Base-by-base conservation (phyloP, 2,888 invertebrate genomes). In the Eupeodes latifasciatus region DNA sequence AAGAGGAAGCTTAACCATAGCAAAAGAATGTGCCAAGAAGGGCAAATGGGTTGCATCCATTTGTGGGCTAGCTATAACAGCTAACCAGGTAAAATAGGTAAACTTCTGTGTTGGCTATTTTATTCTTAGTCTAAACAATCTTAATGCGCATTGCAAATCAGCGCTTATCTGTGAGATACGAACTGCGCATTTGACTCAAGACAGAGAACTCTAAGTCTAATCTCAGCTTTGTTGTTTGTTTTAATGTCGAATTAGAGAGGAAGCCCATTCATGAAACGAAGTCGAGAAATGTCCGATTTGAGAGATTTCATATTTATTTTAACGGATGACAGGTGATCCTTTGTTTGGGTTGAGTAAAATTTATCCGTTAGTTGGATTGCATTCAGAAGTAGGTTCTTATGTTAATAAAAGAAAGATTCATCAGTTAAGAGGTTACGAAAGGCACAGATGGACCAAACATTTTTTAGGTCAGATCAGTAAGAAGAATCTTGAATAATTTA, bases 91-190 rank as follows among this genome's bases (percentile, higher is more conserved):
- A n/a, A 44, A 77, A 67, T 81, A 78, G 81, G 67, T 47, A 82
- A 74, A 61, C 76, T 57, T 77, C 77, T 74, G 67, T 74, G 55
- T 49, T 66, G 51, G 27, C 27, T 3, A 27, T 36, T 59, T 47
- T 40, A 1, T 76, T 51, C n/a, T 12, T 72, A 36, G 27, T 40
- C 40, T 4, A 27, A 61, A 14, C 53, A 81, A 83, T 87, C 76
- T 83, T 83, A 80, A 87, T 87, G 87, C 66, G 80, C 87, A 72
- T 83, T 83, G 83, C 83, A 87, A 83, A 87, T 87, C 83, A 83
- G 67, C 67, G 83, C 87, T 87, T 87, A 83, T 83, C 83, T 76
- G 64, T 72, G 40, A 81, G 85, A 86, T 86, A 86, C 81, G 78
- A 69, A 81, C 69, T 81, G 85, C 47, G 67, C 81, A 80, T 66